Conservation (phyloP, 1,140 invertebrate species). For the Pomacea maculata region DNA sequence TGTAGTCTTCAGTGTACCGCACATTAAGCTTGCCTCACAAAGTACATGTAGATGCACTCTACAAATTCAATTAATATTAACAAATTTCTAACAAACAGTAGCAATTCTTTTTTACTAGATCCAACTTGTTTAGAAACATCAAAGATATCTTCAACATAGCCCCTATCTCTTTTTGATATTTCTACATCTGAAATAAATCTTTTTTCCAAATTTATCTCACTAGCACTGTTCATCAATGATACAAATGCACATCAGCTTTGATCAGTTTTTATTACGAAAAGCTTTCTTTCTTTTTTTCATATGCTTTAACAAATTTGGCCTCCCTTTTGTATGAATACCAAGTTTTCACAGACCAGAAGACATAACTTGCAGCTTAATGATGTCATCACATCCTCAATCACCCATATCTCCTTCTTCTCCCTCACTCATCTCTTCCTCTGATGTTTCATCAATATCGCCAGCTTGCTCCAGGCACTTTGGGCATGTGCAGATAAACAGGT, state of each 20-base stretch:
- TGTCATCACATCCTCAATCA: conserved; percentile 3
- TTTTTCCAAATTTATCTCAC: too few relatives aligned
- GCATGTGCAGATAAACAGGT: conserved; percentile 86
- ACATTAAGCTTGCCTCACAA: too few relatives aligned
- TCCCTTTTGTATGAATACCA: not conserved
- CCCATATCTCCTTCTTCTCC: conserved; percentile 50
- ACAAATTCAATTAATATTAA: too few relatives aligned
- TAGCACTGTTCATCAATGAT: not conserved
- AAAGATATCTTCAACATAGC: too few relatives aligned
- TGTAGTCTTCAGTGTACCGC: too few relatives aligned
- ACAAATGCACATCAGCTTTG: not conserved
- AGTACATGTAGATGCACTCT: too few relatives aligned
- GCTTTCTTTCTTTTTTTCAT: not conserved
- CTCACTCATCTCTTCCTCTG: conserved; percentile 72
- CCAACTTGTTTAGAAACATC: too few relatives aligned
- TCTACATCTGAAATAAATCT: too few relatives aligned
- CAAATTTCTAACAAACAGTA: too few relatives aligned
- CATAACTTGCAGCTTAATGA: not conserved
- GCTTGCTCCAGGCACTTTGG: conserved; percentile 79
- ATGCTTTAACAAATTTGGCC: not conserved
- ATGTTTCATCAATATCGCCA: conserved; percentile 83
- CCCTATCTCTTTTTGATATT: too few relatives aligned
- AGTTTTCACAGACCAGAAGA: not conserved
- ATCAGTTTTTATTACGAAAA: not conserved
- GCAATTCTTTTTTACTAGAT: too few relatives aligned